Percentiles rank a stretch among this genome's conserved stretches.
These are phyloP conservation scores for Hirtodrosophila trivittata DNA, from an alignment of 2,888 invertebrate genomes.

Conservation along the genomic window DNA sequence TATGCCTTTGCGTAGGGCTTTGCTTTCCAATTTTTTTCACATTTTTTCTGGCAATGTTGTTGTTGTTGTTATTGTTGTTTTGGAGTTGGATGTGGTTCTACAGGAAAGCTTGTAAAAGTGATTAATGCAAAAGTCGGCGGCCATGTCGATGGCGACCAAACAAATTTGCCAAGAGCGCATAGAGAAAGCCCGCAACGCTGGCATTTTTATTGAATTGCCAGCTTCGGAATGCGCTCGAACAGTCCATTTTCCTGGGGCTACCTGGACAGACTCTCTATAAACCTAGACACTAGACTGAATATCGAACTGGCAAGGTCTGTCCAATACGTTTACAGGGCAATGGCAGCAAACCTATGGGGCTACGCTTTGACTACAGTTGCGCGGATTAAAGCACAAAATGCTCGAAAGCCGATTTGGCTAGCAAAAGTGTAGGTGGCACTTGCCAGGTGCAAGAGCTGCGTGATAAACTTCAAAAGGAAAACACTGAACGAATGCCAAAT, in stretches of 20 bases:
- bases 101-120: conserved; percentile 75
- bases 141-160: conserved; percentile 52
- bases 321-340: too few relatives aligned
- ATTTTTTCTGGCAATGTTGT: too few relatives aligned
- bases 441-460: conserved; percentile 27
- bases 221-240: conserved; percentile 60
- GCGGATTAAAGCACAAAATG: conserved; percentile 70
- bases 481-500: conserved; percentile 27
- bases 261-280: too few relatives aligned
- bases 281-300: too few relatives aligned
- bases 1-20: conserved; percentile 66
- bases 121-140: conserved; percentile 74
- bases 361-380: conserved; percentile 70
- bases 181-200: conserved; percentile 61
- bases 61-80: too few relatives aligned
- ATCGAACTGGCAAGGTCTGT: too few relatives aligned
- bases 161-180: conserved; percentile 71
- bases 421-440: conserved; percentile 34
- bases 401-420: conserved; percentile 62
- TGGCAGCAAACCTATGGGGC: background rate
- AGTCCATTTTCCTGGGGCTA: conserved; percentile 58
- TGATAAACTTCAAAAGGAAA: too few relatives aligned
- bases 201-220: conserved; percentile 74
- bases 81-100: conserved; percentile 8
- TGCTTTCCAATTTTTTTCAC: conserved; percentile 51